These are phyloP conservation scores for Anthonomus grandis DNA, from an alignment of 1,140 invertebrate species.

Conservation along the genomic window DNA sequence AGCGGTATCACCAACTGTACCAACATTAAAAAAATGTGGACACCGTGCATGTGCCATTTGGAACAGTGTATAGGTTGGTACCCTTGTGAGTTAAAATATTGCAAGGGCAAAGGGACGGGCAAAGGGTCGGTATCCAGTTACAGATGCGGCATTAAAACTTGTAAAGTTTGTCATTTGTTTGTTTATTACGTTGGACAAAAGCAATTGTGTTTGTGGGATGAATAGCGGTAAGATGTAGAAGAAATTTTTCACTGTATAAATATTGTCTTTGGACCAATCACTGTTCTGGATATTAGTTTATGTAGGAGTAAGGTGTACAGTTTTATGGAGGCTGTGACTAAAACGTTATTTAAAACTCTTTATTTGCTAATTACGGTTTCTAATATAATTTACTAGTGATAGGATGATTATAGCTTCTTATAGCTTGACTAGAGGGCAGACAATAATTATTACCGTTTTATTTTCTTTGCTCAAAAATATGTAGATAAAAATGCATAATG, in stretches of 20 bases:
- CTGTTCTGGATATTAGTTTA: not conserved
- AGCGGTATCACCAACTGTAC: constrained; percentile 54
- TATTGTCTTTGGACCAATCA: not conserved
- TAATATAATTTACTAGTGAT: too few relatives aligned
- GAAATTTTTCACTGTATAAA: not conserved
- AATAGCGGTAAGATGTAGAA: constrained; percentile 54
- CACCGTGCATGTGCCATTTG: constrained; percentile 73
- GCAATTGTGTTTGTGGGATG: constrained; percentile 83
- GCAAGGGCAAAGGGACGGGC: constrained; percentile 67
- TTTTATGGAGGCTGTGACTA: not conserved
- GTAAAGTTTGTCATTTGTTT: constrained; percentile 83
- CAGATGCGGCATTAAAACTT: constrained; percentile 93
- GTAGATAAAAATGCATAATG: too few relatives aligned
- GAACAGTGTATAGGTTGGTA: constrained; percentile 87
- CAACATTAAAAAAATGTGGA: constrained; percentile 62
- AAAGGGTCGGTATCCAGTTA: constrained; percentile 64
- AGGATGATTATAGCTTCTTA: too few relatives aligned
- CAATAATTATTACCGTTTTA: too few relatives aligned
- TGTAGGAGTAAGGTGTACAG: not conserved
- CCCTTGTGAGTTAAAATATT: constrained; percentile 91
- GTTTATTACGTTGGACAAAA: constrained; percentile 79
- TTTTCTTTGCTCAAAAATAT: too few relatives aligned
- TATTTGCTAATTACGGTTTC: too few relatives aligned
- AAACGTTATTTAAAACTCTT: too few relatives aligned
- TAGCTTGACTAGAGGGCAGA: too few relatives aligned